A percentile compares a stretch with the other conserved stretches of the same genome.
These are phyloP conservation scores for Hermodice carunculata DNA, from an alignment of 2,888 invertebrate species.

Conservation along the genomic window DNA sequence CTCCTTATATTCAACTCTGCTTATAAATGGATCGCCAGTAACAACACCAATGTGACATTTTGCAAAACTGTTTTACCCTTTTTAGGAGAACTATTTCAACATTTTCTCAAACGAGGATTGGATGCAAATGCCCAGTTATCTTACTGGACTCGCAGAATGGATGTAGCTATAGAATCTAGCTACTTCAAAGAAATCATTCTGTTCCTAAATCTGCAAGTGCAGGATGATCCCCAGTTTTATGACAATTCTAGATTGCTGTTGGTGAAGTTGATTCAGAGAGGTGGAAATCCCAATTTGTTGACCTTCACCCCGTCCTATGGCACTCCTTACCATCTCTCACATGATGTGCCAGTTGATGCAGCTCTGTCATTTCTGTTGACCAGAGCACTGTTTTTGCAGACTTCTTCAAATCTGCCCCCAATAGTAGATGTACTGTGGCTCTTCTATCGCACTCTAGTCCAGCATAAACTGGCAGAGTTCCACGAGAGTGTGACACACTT, in stretches of 20 bases:
- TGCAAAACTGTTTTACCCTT: constrained; percentile 41
- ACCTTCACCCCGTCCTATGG: constrained; percentile 37
- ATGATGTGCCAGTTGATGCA: constrained; percentile 29
- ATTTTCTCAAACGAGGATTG: constrained; percentile 38
- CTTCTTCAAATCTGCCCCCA: constrained; percentile 13
- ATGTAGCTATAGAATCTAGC: constrained; percentile 40
- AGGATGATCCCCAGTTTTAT: constrained; percentile 34
- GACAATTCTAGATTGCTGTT: constrained; percentile 32
- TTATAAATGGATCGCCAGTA: constrained; percentile 35
- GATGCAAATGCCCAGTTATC: constrained; percentile 34
- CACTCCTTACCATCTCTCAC: constrained; percentile 21
- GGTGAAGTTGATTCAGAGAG: constrained; percentile 36
- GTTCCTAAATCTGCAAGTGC: constrained; percentile 35
- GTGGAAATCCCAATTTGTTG: constrained; percentile 41
- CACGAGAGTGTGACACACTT: constrained; percentile 32
- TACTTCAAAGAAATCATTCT: constrained; percentile 42
- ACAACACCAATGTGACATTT: constrained; percentile 32
- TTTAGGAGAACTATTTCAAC: constrained; percentile 33
- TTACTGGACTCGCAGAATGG: constrained; percentile 42
- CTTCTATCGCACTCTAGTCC: constrained; percentile 32
- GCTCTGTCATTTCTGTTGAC: constrained; percentile 34
- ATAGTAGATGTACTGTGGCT: constrained; percentile 31
- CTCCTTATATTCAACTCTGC: constrained; percentile 36
- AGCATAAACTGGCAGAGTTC: constrained; percentile 37
- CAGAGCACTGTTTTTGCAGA: constrained; percentile 28